Evolutionary conservation across 2,888 invertebrate genomes (phyloP), one percentile per base, ranked within the genome.

Genomic region (Patella caerulea): DNA sequence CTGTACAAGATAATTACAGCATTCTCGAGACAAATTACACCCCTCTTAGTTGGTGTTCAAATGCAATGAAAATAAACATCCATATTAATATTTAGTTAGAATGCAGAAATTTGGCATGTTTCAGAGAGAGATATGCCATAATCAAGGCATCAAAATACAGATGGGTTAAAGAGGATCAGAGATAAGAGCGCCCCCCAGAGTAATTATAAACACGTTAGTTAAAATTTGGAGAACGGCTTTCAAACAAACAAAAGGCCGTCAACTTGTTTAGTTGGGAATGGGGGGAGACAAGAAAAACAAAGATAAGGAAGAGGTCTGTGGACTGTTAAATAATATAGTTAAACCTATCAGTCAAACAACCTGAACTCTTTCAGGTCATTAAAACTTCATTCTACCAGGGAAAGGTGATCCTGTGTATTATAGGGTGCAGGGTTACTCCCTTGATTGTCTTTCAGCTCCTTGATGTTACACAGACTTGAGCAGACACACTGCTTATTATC

Each of bases 51-150:
- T 24, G 19, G 19, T 65, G 65, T 65, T 65, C 24, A 65, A 65
- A 65, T 65, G 19, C 24, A 65, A 65, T 65, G 65, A 65, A 24
- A 65, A 65, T 19, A 65, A 65, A 65, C 65, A 65, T 65, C 24
- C 65, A 65, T 65, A 65, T 65, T 65, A 65, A 65, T 65, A 65
- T 24, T 65, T 24, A 24, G 65, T 65, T 65, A 24, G 65, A 65
- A 65, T 65, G 65, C 65, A 65, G 65, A 65, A 65, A 65, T 65
- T 65, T 24, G 24, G 65, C 24, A 15, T 24, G 65, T 19, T 65
- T 45, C 45, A 45, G 9, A 45, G 45, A 45, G 45, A 45, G 45
- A 45, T 45, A 45, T 45, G 45, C 45, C 45, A 45, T 45, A 45
- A 45, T 45, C 45, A 45, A 45, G 45, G 45, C 45, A 45, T 45